Evolutionary conservation across 2,113 vertebrate genomes (phyloP).

Genomic region (Crocuta crocuta): DNA sequence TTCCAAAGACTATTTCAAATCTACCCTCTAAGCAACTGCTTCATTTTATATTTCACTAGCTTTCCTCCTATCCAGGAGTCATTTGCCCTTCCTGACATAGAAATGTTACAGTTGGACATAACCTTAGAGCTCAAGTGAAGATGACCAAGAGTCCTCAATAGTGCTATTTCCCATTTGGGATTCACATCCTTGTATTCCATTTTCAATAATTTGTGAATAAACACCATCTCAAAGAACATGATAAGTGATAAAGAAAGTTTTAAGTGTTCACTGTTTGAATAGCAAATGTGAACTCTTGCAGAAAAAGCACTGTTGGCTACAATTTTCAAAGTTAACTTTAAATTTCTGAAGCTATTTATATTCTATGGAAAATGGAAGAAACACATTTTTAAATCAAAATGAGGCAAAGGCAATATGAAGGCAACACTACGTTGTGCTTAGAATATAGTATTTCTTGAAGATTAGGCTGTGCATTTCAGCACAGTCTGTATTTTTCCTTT

Average conservation of each 20-base stretch:
- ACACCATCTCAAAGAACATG: neutral
- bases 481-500: constrained; percentile 50
- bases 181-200: neutral
- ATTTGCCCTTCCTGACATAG: neutral
- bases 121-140: accelerated
- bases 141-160: neutral
- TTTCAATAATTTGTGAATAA: neutral
- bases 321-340: constrained; percentile 64
- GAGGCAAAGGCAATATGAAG: constrained; percentile 35
- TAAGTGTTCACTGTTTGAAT: constrained; percentile 2
- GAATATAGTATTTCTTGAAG: constrained; percentile 39
- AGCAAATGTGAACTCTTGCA: neutral
- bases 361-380: constrained; percentile 51
- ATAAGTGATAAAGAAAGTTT: neutral
- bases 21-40: neutral
- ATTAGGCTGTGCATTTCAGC: neutral
- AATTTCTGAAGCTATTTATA: constrained; percentile 54
- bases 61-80: accelerated
- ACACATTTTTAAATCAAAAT: constrained; percentile 48
- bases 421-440: neutral
- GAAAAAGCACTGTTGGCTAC: neutral
- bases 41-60: constrained; percentile 7
- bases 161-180: neutral
- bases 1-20: neutral
- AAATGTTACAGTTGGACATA: neutral